phyloP scores from a whole-genome alignment of 1,140 invertebrate species.

The Rhysida immarginata region DNA sequence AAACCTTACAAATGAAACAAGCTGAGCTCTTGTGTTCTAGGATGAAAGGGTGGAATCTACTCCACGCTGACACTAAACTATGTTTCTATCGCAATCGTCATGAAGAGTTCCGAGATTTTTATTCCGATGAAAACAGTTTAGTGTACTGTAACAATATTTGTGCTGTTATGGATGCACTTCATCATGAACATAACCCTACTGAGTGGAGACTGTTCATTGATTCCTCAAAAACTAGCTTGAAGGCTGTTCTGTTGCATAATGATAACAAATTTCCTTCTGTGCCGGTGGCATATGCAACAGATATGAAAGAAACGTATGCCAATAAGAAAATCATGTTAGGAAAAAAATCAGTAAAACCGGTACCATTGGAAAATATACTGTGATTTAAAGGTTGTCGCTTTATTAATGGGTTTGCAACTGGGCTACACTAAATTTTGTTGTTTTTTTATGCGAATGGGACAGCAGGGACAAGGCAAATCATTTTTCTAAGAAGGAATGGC shows the following conservation, averaged over 20 bases:
- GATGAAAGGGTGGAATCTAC: neutral
- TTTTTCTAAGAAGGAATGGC: no score
- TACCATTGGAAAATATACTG: conserved; percentile 24
- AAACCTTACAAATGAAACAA: neutral
- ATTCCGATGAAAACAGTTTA: neutral
- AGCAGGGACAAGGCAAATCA: conserved; percentile 25
- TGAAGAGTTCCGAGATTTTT: neutral
- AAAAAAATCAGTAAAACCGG: conserved; percentile 20
- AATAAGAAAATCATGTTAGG: conserved; percentile 20
- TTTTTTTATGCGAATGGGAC: conserved; percentile 30
- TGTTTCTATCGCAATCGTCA: neutral
- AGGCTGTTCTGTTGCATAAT: conserved; percentile 10
- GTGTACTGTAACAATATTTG: neutral
- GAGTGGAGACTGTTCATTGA: neutral
- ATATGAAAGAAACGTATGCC: conserved; percentile 22
- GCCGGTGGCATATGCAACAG: conserved; percentile 12
- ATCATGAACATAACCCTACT: neutral
- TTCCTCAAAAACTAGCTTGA: neutral
- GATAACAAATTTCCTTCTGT: conserved; percentile 10
- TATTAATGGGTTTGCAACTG: conserved; percentile 26
- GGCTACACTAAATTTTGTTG: conserved; percentile 31
- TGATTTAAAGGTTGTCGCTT: conserved; percentile 26
- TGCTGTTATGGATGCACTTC: neutral
- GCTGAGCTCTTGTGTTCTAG: neutral
- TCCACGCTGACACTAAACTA: neutral